phyloP scores from a whole-genome alignment of 2,888 invertebrate genomes.

The Sarcophaga rosellei region DNA sequence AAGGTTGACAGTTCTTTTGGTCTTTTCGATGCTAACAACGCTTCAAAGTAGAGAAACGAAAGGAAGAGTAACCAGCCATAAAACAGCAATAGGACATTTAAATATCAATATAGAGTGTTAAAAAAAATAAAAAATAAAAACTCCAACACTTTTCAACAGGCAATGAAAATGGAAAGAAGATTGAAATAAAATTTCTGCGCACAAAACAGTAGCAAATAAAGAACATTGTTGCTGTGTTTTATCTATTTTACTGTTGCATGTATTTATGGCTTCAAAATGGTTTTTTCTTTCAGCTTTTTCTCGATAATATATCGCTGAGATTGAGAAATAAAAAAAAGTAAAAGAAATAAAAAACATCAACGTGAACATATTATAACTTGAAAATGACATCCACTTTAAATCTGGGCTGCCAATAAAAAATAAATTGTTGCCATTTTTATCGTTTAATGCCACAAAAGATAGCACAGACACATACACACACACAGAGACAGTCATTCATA shows the following conservation, averaged over 20 bases:
- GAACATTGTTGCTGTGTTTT: constrained; percentile 12
- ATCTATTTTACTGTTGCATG: constrained; percentile 22
- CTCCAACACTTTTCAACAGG: not conserved
- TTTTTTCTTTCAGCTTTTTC: not conserved
- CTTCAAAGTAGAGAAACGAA: too few relatives aligned
- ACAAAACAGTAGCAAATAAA: not conserved
- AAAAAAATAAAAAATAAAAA: not conserved
- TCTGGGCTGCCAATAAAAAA: constrained; percentile 66
- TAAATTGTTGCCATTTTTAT: constrained; percentile 64
- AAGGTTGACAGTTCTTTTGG: too few relatives aligned
- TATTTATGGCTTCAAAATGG: not conserved
- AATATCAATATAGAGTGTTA: not conserved
- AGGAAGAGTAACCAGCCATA: too few relatives aligned
- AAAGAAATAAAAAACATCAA: not conserved
- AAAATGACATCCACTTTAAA: constrained; percentile 64
- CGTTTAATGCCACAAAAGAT: constrained; percentile 50
- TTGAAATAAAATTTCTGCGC: too few relatives aligned
- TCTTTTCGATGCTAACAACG: too few relatives aligned
- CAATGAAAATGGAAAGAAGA: not conserved
- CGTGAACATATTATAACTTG: constrained; percentile 55
- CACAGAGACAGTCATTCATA: not conserved
- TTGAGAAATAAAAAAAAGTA: not conserved
- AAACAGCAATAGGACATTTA: not conserved
- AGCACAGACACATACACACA: constrained; percentile 20
- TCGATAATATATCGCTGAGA: not conserved